Evolutionary conservation across 1,140 invertebrate genomes (phyloP).

Genomic region (Formica selysi): DNA sequence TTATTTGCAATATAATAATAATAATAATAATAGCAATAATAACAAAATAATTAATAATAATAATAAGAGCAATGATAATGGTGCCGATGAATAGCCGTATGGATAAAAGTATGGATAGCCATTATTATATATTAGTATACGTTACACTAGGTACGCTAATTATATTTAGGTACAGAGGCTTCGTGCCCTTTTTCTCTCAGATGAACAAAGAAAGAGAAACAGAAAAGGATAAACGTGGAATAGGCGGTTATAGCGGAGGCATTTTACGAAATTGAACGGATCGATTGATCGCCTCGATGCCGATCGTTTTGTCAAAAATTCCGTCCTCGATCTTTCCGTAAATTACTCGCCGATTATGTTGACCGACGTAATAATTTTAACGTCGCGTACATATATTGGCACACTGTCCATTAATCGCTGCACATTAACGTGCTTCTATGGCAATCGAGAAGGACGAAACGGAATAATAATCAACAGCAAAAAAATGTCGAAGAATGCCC

Average conservation of each 20-base stretch:
- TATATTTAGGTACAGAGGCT: conserved; percentile 84
- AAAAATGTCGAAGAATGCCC: conserved; percentile 40
- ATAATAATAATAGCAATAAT: conserved; percentile 75
- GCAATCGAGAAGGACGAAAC: conserved; percentile 41
- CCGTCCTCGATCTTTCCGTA: conserved; percentile 37
- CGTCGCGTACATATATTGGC: conserved; percentile 31
- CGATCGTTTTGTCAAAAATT: conserved; percentile 14
- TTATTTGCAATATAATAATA: conserved; percentile 76
- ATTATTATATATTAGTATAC: conserved; percentile 53
- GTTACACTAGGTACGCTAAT: conserved; percentile 77
- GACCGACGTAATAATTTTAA: conserved; percentile 38
- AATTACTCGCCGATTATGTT: conserved; percentile 40
- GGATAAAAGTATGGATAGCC: conserved; percentile 68
- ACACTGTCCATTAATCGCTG: conserved; percentile 39
- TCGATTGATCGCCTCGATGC: conserved; percentile 8
- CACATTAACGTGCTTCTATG: conserved; percentile 32
- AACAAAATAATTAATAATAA: conserved; percentile 71
- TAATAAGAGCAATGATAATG: conserved; percentile 76
- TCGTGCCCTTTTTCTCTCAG: conserved; percentile 79
- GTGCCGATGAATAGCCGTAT: conserved; percentile 56
- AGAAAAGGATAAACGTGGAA: conserved; percentile 69
- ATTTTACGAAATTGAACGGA: conserved; percentile 47
- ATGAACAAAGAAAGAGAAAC: conserved; percentile 71
- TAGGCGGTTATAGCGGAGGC: conserved; percentile 3
- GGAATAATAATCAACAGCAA: conserved; percentile 9